Conservation (phyloP, 2,888 invertebrate genomes). For the Apodemia mormo region DNA sequence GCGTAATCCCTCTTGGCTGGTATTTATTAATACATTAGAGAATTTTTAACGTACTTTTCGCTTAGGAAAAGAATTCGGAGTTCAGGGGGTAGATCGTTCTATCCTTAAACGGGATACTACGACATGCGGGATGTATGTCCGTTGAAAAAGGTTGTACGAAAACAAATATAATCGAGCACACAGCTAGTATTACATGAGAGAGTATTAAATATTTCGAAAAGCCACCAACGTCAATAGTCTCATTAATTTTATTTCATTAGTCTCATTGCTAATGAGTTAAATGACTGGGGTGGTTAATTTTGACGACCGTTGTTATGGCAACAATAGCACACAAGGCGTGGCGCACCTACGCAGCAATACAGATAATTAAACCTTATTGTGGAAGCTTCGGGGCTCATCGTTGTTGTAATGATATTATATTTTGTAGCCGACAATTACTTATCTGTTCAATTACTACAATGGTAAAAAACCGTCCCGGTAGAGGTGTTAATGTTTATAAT, state of each 20-base stretch:
- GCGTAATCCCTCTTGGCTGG: too few species aligned
- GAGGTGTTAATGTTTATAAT: background rate
- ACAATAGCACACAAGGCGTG: background rate
- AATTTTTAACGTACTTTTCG: too few species aligned
- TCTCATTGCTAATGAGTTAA: background rate
- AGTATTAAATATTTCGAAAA: background rate
- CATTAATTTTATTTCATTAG: background rate
- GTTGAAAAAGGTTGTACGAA: too few species aligned
- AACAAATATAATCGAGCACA: too few species aligned
- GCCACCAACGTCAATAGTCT: background rate
- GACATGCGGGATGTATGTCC: too few species aligned
- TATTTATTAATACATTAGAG: too few species aligned
- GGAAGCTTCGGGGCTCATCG: background rate
- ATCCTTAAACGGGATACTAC: too few species aligned
- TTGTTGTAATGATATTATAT: background rate
- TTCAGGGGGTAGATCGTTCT: too few species aligned
- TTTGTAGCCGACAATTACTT: background rate
- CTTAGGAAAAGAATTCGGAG: too few species aligned
- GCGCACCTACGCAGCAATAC: constrained; percentile 4
- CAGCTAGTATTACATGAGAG: too few species aligned
- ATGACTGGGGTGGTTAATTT: background rate
- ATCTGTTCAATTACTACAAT: background rate
- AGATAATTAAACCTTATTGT: constrained; percentile 11
- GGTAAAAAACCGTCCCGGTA: background rate
- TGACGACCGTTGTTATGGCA: background rate